Base-by-base conservation (phyloP, 2,888 invertebrate genomes). In the Tillus elongatus region DNA sequence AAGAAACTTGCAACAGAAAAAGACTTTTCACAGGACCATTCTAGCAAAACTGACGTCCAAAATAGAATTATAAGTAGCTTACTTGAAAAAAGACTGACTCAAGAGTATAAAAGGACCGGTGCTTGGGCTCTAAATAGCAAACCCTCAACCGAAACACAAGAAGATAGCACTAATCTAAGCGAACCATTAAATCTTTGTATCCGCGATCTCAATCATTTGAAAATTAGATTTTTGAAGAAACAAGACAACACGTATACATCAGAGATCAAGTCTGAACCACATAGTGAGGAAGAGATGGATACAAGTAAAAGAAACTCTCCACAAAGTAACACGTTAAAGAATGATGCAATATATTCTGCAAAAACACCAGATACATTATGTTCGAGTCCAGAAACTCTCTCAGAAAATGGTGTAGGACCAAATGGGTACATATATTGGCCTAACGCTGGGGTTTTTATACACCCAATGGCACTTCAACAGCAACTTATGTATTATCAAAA, bases 121-220 rank as follows among this genome's bases (percentile, higher is more conserved):
- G 10, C 14, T n/a, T 9, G 19, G 43, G 48, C 27, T 29, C 42
- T 42, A 27, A 3, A 3, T 8, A 14, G 27, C 1, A 33, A 28
- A 15, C 24, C 6, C 6, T n/a, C n/a, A n/a, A 33, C 28, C 14
- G 12, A 11, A n/a, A 15, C 27, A 42, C 32, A 33, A 14, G 19
- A 39, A 29, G 38, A 42, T 40, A 35, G 33, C 35, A 29, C 8
- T 3, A 45, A 71, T 36, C 72, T 74, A 48, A 79, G 82, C 33
- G 85, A 88, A 54, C 89, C 89, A 0, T 66, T 90, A 3, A 90
- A 90, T 64, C 71, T 90, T 3, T 90, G 89, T 57, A 74, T 89
- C 39, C 69, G 86, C 35, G 89, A 89, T 56, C 70, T 79, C 33
- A 77, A 76, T 51, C 78, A 79, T 43, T 59, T 81, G 13, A 81